These are phyloP conservation scores for Microcebus jonahi DNA, from an alignment of 2,113 vertebrate genomes.

Conservation along the genomic window DNA sequence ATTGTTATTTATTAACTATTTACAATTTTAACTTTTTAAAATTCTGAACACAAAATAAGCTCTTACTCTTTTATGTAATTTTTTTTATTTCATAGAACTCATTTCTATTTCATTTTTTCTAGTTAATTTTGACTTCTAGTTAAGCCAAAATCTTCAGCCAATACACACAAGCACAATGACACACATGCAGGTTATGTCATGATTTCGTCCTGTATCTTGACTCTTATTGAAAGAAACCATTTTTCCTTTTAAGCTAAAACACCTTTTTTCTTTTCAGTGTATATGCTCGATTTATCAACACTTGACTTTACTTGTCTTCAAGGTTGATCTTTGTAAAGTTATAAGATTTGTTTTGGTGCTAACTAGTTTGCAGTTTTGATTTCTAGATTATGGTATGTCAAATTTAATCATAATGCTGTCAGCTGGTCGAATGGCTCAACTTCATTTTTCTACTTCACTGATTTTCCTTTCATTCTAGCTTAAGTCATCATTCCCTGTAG, in stretches of 20 bases:
- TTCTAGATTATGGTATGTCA: conserved; percentile 72
- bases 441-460: conserved; percentile 62
- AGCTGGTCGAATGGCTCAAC: neutral
- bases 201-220: neutral
- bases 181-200: neutral
- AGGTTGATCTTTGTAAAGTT: conserved; percentile 63
- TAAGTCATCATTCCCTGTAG: conserved; percentile 53
- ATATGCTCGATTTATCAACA: conserved; percentile 23
- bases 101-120: conserved; percentile 37
- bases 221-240: neutral
- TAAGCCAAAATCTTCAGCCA: neutral
- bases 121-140: neutral
- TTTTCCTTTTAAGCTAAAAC: conserved; percentile 35
- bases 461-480: conserved; percentile 45
- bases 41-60: conserved; percentile 30
- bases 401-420: conserved; percentile 69
- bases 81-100: neutral
- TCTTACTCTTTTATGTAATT: neutral
- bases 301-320: conserved; percentile 66
- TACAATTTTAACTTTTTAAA: conserved; percentile 27
- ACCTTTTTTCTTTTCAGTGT: conserved; percentile 57
- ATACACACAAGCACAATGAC: neutral
- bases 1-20: conserved; percentile 50
- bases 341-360: conserved; percentile 59
- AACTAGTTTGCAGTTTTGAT: conserved; percentile 72